Evolutionary conservation across 2,113 vertebrate species (phyloP).

Genomic region (Hippoglossus stenolepis): DNA sequence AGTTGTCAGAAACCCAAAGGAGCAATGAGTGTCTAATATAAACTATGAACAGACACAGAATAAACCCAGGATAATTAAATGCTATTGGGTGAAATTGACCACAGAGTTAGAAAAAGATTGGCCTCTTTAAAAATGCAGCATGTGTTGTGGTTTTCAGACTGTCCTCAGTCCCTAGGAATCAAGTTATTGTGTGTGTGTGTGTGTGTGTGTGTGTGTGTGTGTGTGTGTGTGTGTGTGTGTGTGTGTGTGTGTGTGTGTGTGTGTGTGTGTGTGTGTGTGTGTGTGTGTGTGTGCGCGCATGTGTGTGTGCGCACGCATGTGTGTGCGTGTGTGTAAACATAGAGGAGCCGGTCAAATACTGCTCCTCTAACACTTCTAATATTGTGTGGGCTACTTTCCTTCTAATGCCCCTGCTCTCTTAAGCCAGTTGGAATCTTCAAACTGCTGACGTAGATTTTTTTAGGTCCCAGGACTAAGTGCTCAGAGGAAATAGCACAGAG

Average conservation of each 20-base stretch:
- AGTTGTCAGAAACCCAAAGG: constrained; percentile 5
- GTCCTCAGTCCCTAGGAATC: neutral
- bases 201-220: neutral
- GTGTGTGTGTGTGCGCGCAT: neutral
- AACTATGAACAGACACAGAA: neutral
- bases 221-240: neutral
- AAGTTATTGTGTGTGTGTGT: neutral
- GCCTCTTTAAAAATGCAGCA: constrained; percentile 19
- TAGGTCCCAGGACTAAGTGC: neutral
- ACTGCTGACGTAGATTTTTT: constrained; percentile 6
- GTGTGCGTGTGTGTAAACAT: no score
- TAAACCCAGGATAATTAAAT: neutral
- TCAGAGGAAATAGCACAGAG: neutral
- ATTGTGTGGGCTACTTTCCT: neutral
- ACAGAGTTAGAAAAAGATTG: constrained; percentile 17
- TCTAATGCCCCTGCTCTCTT: neutral
- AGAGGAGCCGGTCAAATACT: no score
- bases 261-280: neutral
- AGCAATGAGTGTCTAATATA: neutral
- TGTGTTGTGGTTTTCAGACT: constrained; percentile 2
- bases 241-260: neutral
- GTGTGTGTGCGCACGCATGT: neutral
- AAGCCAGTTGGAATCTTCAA: neutral
- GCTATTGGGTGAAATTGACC: constrained; percentile 3
- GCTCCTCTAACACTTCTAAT: no score